A percentile compares a stretch with the other conserved stretches of the same genome.
phyloP scores from a whole-genome alignment of 2,113 vertebrate genomes.

The Phaethon lepturus region DNA sequence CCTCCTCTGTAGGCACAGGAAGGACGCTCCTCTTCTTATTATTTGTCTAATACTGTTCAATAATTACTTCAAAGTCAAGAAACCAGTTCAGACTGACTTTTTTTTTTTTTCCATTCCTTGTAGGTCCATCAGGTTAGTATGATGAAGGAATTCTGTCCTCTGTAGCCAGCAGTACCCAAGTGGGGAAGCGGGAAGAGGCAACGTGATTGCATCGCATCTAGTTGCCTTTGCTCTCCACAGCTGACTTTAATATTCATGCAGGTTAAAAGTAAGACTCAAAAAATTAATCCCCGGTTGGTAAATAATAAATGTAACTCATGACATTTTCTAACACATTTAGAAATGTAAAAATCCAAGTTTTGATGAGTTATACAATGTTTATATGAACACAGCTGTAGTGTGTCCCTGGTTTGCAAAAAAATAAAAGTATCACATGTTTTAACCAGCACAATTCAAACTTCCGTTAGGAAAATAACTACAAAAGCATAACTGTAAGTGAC shows the following conservation, averaged over 20 bases:
- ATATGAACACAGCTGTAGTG: not conserved
- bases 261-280: constrained; percentile 20
- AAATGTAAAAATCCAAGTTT: constrained; percentile 8
- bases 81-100: not conserved
- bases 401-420: not conserved
- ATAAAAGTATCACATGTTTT: not conserved
- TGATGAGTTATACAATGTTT: constrained; percentile 15
- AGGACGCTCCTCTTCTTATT: not conserved
- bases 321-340: constrained; percentile 7
- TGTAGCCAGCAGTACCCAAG: not conserved
- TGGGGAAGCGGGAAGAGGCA: not conserved
- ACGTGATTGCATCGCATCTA: not conserved
- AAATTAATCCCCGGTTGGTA: not conserved
- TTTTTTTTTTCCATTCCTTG: not conserved
- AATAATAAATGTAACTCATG: not conserved
- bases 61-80: not conserved
- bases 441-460: not conserved
- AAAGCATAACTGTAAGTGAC: not conserved
- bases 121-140: not conserved
- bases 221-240: not conserved
- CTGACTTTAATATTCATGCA: not conserved
- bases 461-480: not conserved
- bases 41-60: not conserved
- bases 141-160: not conserved
- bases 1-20: not conserved